These are phyloP conservation scores for Cataglyphis altisquamis DNA, from an alignment of 2,888 invertebrate species.

Conservation along the genomic window DNA sequence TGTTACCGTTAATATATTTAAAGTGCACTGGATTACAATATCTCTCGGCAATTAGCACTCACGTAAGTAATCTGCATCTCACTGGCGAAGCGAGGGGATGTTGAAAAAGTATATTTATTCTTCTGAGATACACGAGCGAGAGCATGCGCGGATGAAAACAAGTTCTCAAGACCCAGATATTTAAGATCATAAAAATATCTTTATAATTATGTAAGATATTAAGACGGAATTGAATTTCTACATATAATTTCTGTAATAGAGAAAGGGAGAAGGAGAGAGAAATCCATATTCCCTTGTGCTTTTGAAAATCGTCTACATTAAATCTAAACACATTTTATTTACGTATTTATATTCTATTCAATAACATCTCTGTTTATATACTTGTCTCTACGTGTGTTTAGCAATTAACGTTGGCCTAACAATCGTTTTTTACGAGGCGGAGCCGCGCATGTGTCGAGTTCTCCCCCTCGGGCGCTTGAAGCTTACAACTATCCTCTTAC, in stretches of 20 bases:
- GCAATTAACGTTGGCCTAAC: slow-evolving; percentile 40
- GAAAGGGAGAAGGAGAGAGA: background rate
- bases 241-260: background rate
- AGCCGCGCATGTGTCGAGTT: slow-evolving; percentile 55
- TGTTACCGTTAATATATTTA: slow-evolving; percentile 51
- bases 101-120: background rate
- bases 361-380: slow-evolving; percentile 14
- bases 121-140: background rate
- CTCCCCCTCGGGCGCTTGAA: slow-evolving; percentile 46
- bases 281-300: background rate
- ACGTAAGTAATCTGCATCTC: slow-evolving; percentile 28
- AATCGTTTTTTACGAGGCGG: slow-evolving; percentile 28
- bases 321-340: background rate
- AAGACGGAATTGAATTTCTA: background rate
- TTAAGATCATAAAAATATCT: background rate
- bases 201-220: background rate
- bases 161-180: background rate
- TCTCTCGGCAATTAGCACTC: slow-evolving; percentile 40
- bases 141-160: background rate
- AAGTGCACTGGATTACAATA: slow-evolving; percentile 40
- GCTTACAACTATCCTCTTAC: slow-evolving; percentile 80
- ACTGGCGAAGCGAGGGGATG: background rate
- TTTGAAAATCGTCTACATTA: background rate
- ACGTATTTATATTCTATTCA: slow-evolving; percentile 7
- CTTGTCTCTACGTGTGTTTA: slow-evolving; percentile 28